These are phyloP conservation scores for Gyrodactylus salaris DNA, from an alignment of 1,140 invertebrate genomes.

Conservation along the genomic window DNA sequence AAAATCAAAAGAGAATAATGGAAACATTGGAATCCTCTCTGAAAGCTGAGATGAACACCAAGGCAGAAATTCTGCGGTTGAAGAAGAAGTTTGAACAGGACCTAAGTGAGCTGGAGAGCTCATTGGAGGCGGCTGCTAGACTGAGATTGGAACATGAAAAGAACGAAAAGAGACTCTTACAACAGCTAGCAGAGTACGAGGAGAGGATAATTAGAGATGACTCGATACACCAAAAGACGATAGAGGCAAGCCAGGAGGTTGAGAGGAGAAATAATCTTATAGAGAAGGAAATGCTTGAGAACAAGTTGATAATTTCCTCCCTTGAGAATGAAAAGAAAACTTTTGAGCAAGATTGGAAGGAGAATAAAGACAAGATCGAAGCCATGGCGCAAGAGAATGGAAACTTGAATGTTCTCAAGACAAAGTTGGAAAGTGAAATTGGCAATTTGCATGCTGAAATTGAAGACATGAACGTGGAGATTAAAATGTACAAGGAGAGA, in stretches of 20 bases:
- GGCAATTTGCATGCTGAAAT: constrained; percentile 13
- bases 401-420: constrained; percentile 25
- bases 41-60: constrained; percentile 90
- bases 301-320: neutral
- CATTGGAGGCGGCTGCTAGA: constrained; percentile 33
- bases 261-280: constrained; percentile 75
- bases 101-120: constrained; percentile 93
- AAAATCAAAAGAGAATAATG: constrained; percentile 90
- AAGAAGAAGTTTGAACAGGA: constrained; percentile 99
- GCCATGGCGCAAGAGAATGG: constrained; percentile 46
- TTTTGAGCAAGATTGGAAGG: neutral
- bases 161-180: constrained; percentile 83
- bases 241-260: constrained; percentile 65
- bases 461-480: constrained; percentile 18
- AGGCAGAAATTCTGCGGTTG: constrained; percentile 87
- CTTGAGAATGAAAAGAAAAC: neutral
- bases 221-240: constrained; percentile 71
- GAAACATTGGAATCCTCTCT: constrained; percentile 96
- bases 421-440: neutral
- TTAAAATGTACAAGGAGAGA: constrained; percentile 16
- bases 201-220: constrained; percentile 74
- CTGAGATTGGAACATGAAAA: constrained; percentile 53
- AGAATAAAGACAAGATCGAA: neutral
- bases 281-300: constrained; percentile 33
- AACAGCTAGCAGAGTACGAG: constrained; percentile 39